Conservation (phyloP, 1,140 invertebrate genomes). For the Rhyzopertha dominica region DNA sequence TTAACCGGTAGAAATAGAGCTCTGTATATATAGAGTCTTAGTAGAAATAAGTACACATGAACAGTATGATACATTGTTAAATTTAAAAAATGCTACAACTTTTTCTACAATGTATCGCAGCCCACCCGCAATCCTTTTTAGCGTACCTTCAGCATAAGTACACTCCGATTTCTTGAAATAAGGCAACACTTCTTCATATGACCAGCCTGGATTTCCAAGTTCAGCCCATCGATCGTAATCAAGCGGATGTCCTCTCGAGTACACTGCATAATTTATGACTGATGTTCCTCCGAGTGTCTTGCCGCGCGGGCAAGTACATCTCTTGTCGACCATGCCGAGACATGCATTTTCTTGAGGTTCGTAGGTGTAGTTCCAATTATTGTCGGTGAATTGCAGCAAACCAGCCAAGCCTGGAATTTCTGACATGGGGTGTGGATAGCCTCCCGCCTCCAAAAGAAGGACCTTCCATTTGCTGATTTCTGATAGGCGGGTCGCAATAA, state of each 20-base stretch:
- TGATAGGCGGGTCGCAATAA: constrained; percentile 55
- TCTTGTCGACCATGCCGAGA: constrained; percentile 48
- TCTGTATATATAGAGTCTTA: too few species aligned
- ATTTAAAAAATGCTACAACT: too few species aligned
- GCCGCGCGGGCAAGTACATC: constrained; percentile 81
- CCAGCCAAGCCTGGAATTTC: constrained; percentile 6
- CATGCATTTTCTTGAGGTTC: constrained; percentile 16
- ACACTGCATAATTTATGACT: constrained; percentile 93
- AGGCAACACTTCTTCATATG: constrained; percentile 50
- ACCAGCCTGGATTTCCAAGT: constrained; percentile 63
- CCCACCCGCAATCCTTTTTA: too few species aligned
- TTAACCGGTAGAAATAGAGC: too few species aligned
- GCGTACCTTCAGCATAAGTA: constrained; percentile 55
- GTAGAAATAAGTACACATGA: too few species aligned
- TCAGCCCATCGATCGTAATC: constrained; percentile 91
- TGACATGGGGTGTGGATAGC: neutral
- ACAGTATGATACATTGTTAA: too few species aligned
- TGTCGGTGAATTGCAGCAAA: constrained; percentile 4
- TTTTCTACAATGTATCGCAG: too few species aligned
- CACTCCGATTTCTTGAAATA: constrained; percentile 54
- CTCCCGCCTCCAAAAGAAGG: constrained; percentile 55
- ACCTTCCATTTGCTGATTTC: constrained; percentile 48
- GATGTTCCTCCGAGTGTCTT: constrained; percentile 69
- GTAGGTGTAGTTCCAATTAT: constrained; percentile 15
- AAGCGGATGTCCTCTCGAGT: constrained; percentile 80